A percentile compares a stretch with the other conserved stretches of the same genome.
Evolutionary conservation across 1,140 invertebrate species (phyloP).

Genomic region (Penaeus vannamei): DNA sequence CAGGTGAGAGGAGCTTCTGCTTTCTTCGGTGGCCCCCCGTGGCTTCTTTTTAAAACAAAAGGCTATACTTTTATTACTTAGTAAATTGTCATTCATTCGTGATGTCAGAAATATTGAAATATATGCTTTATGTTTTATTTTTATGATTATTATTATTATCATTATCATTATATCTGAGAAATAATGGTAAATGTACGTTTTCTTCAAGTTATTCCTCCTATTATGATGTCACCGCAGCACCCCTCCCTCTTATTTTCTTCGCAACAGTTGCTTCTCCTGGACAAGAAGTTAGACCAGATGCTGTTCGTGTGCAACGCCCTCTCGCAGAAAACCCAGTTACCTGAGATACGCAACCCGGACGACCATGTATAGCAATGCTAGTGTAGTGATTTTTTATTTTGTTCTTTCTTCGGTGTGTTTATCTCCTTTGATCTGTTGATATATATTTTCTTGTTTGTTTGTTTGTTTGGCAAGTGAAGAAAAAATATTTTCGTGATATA

Average conservation of each 20-base stretch:
- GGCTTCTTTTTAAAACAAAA: too few relatives aligned
- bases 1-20: slow-evolving; percentile 74
- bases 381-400: neutral
- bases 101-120: neutral
- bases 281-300: slow-evolving; percentile 81
- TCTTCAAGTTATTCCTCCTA: neutral
- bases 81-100: neutral
- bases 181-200: neutral
- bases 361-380: slow-evolving; percentile 48
- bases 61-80: neutral
- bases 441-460: neutral
- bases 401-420: neutral
- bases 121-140: neutral
- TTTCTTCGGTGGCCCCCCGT: too few relatives aligned
- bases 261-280: slow-evolving; percentile 79
- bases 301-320: slow-evolving; percentile 79
- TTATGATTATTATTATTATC: neutral
- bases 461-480: too few relatives aligned
- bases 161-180: neutral
- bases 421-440: neutral
- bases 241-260: slow-evolving; percentile 63
- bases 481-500: neutral
- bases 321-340: slow-evolving; percentile 71
- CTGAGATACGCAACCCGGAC: slow-evolving; percentile 50
- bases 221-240: neutral